These are phyloP conservation scores for Drosophila tsacasi DNA, from an alignment of 1,140 invertebrate species.

Conservation along the genomic window DNA sequence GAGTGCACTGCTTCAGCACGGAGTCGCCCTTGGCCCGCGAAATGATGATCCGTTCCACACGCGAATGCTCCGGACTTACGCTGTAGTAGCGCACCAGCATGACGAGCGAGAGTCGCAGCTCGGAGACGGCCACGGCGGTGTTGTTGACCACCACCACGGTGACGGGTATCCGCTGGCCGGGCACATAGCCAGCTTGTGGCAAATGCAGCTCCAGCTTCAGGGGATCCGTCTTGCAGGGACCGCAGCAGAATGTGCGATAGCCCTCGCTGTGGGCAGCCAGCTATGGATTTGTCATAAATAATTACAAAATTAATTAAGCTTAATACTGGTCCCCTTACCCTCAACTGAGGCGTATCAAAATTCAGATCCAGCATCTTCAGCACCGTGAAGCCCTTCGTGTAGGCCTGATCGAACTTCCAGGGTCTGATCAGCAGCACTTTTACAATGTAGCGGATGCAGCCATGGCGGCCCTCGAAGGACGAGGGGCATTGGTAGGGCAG, in stretches of 20 bases:
- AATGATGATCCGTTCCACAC: conserved; percentile 87
- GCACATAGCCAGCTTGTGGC: conserved; percentile 78
- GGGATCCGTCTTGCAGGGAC: conserved; percentile 78
- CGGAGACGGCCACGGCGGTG: conserved; percentile 86
- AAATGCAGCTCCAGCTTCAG: conserved; percentile 73
- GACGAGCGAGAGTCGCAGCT: conserved; percentile 85
- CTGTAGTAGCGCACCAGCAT: conserved; percentile 84
- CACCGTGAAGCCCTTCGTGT: conserved; percentile 90
- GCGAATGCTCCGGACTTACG: conserved; percentile 87
- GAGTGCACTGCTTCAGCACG: conserved; percentile 85
- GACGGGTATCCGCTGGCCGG: conserved; percentile 76
- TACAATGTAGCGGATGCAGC: conserved; percentile 89
- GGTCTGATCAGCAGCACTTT: conserved; percentile 89
- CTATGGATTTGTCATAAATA: conserved; percentile 18
- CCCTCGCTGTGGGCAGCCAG: conserved; percentile 66
- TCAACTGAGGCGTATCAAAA: conserved; percentile 84
- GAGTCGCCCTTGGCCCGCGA: conserved; percentile 85
- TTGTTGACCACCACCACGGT: conserved; percentile 77
- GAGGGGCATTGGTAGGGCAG: conserved; percentile 88
- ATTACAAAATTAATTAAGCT: not conserved
- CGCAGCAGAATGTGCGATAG: conserved; percentile 77
- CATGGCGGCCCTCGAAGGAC: conserved; percentile 91
- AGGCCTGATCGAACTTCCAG: conserved; percentile 91
- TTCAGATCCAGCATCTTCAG: conserved; percentile 91
- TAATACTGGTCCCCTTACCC: conserved; percentile 34